Evolutionary conservation across 2,113 vertebrate species (phyloP).

Genomic region (Clarias magur): DNA sequence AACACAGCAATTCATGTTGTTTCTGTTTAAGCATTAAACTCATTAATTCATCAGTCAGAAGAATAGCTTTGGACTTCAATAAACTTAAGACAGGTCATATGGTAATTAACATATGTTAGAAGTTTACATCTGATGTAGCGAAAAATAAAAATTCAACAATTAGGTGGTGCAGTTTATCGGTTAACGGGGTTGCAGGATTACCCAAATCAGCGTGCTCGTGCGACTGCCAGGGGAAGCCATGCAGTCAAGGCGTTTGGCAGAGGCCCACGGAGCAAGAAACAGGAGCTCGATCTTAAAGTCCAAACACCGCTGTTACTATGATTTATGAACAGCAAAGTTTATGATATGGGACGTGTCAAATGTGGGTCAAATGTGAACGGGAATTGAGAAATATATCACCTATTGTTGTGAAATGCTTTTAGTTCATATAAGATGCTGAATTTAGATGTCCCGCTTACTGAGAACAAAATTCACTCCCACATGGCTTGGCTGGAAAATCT

Average conservation of each 20-base stretch:
- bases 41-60: constrained; percentile 1
- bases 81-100: constrained; percentile 50
- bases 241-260: constrained; percentile 50
- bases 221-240: constrained; percentile 39
- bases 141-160: constrained; percentile 48
- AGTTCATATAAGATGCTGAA: neutral
- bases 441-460: constrained; percentile 29
- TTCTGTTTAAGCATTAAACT: constrained; percentile 42
- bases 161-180: constrained; percentile 49
- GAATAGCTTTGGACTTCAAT: too few species aligned
- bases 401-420: constrained; percentile 10
- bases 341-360: constrained; percentile 52
- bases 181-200: constrained; percentile 5
- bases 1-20: constrained; percentile 45
- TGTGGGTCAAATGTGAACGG: constrained; percentile 53
- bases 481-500: neutral
- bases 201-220: constrained; percentile 34
- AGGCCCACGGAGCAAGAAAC: constrained; percentile 31
- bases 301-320: constrained; percentile 51
- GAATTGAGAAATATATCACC: constrained; percentile 49
- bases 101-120: constrained; percentile 59
- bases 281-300: constrained; percentile 40
- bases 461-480: constrained; percentile 29
- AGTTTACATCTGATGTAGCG: constrained; percentile 41
- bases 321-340: constrained; percentile 52